Percentiles rank a stretch among this genome's conserved stretches.
These are phyloP conservation scores for Salminus brasiliensis DNA, from an alignment of 2,113 vertebrate species.

Conservation along the genomic window DNA sequence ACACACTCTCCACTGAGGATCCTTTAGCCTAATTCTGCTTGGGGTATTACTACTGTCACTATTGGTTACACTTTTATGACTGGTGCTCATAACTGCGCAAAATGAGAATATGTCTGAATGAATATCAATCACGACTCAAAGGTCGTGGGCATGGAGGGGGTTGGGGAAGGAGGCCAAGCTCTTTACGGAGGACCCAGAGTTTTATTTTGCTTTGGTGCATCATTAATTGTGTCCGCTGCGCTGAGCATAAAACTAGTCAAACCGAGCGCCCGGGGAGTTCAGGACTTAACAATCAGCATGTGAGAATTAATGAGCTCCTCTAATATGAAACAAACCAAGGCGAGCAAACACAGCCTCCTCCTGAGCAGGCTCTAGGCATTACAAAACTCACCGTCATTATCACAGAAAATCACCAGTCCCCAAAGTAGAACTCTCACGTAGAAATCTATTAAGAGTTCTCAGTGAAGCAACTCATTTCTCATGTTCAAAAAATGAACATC, in stretches of 20 bases:
- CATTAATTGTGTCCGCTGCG: conserved; percentile 35
- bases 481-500: not conserved
- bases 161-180: not conserved
- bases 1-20: conserved; percentile 3
- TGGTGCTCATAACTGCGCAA: not conserved
- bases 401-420: not conserved
- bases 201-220: conserved; percentile 3
- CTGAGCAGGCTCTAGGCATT: conserved; percentile 32
- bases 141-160: not conserved
- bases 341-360: conserved; percentile 10
- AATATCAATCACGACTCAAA: conserved; percentile 13
- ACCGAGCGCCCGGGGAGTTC: conserved; percentile 20
- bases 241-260: conserved; percentile 39
- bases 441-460: conserved; percentile 13
- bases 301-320: conserved; percentile 48
- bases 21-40: conserved; percentile 22
- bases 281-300: conserved; percentile 43
- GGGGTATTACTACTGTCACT: conserved; percentile 19
- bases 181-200: conserved; percentile 18
- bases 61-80: conserved; percentile 14
- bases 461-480: conserved; percentile 5
- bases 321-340: conserved; percentile 40
- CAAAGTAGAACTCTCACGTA: conserved; percentile 5
- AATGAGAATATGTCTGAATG: conserved; percentile 28
- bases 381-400: conserved; percentile 36